Evolutionary conservation across 1,140 invertebrate genomes (phyloP).

Genomic region (Phymastichus coffea): DNA sequence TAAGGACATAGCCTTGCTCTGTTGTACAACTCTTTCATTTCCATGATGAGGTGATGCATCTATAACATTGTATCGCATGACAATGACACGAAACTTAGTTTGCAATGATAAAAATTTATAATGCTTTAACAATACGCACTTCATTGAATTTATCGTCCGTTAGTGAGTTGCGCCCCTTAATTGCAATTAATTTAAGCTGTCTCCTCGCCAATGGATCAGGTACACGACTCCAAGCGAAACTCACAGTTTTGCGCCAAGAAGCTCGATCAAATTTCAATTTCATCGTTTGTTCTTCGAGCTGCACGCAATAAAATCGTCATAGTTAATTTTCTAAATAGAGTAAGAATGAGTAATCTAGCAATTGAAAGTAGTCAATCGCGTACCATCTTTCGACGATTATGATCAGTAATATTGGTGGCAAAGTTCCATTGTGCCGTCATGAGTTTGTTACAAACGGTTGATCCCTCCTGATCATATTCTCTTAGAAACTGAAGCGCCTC

Average conservation of each 20-base stretch:
- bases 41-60: slow-evolving; percentile 71
- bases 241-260: slow-evolving; percentile 71
- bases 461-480: slow-evolving; percentile 72
- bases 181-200: slow-evolving; percentile 71
- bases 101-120: too few relatives aligned
- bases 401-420: slow-evolving; percentile 75
- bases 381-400: slow-evolving; percentile 69
- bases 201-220: slow-evolving; percentile 66
- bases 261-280: slow-evolving; percentile 72
- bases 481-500: slow-evolving; percentile 71
- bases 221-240: slow-evolving; percentile 67
- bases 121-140: too few relatives aligned
- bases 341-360: too few relatives aligned
- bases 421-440: slow-evolving; percentile 75
- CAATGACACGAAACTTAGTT: too few relatives aligned
- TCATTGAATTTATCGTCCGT: slow-evolving; percentile 74
- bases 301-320: too few relatives aligned
- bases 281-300: slow-evolving; percentile 67
- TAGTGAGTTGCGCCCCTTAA: slow-evolving; percentile 71
- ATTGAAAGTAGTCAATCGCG: too few relatives aligned
- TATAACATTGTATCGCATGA: too few relatives aligned
- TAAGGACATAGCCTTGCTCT: slow-evolving; percentile 71
- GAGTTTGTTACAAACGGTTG: slow-evolving; percentile 70
- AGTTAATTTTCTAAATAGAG: too few relatives aligned
- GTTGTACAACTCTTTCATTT: slow-evolving; percentile 82